Base-by-base conservation (phyloP, 2,113 vertebrate species). In the Sphaerodactylus townsendi region DNA sequence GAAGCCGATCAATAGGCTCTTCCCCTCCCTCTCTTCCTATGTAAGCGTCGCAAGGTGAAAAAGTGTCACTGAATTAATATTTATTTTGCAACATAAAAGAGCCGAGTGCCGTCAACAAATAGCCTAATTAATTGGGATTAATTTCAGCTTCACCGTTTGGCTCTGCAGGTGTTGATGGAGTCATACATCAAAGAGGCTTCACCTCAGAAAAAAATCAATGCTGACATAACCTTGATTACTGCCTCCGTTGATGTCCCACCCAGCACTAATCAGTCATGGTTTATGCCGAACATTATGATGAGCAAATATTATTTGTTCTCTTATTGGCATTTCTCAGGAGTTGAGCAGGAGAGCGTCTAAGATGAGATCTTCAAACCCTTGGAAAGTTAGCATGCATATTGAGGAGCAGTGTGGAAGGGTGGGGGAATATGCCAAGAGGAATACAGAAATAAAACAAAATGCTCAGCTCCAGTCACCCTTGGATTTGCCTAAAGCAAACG, bases 101-200 rank as follows among this genome's bases (percentile, higher is more conserved):
- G 13, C 66, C 82, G 73, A 93, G 48, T 41, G 81, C 85, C 91
- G 89, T 88, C 91, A 93, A 89, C 92, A 92, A 94, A 94, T 86
- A 86, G 77, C 94, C 85, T 94, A 95, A 96, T 95, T 96, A 96
- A 96, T 95, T 95, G 0, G 95, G 92, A 96, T 96, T 96, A 96
- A 96, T 96, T 95, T 96, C 86, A 87, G 94, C 95, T 92, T 90
- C 89, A 95, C 94, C 94, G 94, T 94, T 95, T 94, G 94, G 87
- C 91, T 93, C 91, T 95, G 92, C 91, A 94, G 86, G 79, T 94
- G 93, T 95, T 95, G 95, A 95, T 94, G 92, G 91, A 95, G 90
- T 92, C 92, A 96, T 96, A 93, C 83, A 96, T 96, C 95, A 96
- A 95, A 95, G 77, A 93, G 39, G 89, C 83, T 93, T 95, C 94